Conservation (phyloP, 2,888 invertebrate genomes). For the Flexamia atlantica region DNA sequence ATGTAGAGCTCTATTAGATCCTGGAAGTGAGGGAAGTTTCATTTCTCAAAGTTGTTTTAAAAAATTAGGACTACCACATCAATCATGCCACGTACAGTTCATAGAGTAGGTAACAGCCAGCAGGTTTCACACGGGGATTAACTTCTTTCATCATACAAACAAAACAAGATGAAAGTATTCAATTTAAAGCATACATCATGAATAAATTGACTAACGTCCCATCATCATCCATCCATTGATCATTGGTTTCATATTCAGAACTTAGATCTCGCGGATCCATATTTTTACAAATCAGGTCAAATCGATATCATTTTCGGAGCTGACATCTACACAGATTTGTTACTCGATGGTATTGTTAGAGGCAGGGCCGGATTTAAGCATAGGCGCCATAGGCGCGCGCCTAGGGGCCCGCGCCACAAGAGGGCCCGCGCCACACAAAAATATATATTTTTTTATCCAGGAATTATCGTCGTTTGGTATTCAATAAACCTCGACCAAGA, state of each 20-base stretch:
- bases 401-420: too few relatives aligned
- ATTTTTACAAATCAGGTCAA: slow-evolving; percentile 32
- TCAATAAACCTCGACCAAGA: too few relatives aligned
- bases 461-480: too few relatives aligned
- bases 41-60: slow-evolving; percentile 24
- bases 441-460: too few relatives aligned
- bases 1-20: slow-evolving; percentile 14
- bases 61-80: not conserved
- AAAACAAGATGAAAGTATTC: slow-evolving; percentile 34
- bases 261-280: slow-evolving; percentile 35
- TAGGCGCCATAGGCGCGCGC: too few relatives aligned
- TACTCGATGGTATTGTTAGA: too few relatives aligned
- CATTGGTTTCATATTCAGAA: slow-evolving; percentile 33
- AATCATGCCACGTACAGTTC: not conserved
- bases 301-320: slow-evolving; percentile 29
- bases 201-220: slow-evolving; percentile 9
- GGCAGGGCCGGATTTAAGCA: too few relatives aligned
- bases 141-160: slow-evolving; percentile 12
- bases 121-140: slow-evolving; percentile 31
- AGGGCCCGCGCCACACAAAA: too few relatives aligned
- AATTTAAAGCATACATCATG: slow-evolving; percentile 23
- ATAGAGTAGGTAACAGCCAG: slow-evolving; percentile 25
- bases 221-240: slow-evolving; percentile 10
- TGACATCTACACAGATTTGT: slow-evolving; percentile 18
- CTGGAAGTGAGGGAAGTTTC: slow-evolving; percentile 16